Conservation (phyloP, 2,113 vertebrate species). For the Psophia crepitans region DNA sequence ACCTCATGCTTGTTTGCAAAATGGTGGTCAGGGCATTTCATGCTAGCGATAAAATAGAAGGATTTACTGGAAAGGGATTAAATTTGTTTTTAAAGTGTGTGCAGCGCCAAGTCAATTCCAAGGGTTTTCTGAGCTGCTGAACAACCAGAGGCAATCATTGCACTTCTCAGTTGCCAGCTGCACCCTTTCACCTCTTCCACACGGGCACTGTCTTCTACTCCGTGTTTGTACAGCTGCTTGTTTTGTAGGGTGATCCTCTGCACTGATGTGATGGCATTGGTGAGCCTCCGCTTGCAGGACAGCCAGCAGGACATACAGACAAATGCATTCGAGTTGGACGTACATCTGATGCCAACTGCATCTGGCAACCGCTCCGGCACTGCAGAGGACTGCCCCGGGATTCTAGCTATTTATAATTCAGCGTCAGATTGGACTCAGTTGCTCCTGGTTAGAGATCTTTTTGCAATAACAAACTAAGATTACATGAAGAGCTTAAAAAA, state of each 20-base stretch:
- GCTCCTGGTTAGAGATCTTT: slow-evolving; percentile 65
- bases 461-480: slow-evolving; percentile 64
- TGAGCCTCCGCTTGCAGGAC: not conserved
- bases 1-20: not conserved
- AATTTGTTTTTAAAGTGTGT: not conserved
- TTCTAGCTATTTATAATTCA: slow-evolving; percentile 60
- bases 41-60: not conserved
- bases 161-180: not conserved
- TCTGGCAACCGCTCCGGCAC: slow-evolving; percentile 14
- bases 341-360: slow-evolving; percentile 22
- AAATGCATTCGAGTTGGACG: not conserved
- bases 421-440: slow-evolving; percentile 48
- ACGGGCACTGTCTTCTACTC: not conserved
- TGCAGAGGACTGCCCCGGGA: slow-evolving; percentile 48
- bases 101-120: slow-evolving; percentile 7
- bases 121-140: slow-evolving; percentile 33
- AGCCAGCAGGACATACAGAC: not conserved
- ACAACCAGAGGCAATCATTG: slow-evolving; percentile 9
- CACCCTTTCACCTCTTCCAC: not conserved
- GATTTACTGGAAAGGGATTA: slow-evolving; percentile 17
- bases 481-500: slow-evolving; percentile 67
- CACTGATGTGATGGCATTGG: not conserved
- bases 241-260: not conserved
- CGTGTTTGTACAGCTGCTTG: not conserved
- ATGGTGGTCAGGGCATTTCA: not conserved